Percentiles rank a stretch among this genome's conserved stretches.
These are phyloP conservation scores for Elegia similella DNA, from an alignment of 2,888 invertebrate species.

Conservation along the genomic window DNA sequence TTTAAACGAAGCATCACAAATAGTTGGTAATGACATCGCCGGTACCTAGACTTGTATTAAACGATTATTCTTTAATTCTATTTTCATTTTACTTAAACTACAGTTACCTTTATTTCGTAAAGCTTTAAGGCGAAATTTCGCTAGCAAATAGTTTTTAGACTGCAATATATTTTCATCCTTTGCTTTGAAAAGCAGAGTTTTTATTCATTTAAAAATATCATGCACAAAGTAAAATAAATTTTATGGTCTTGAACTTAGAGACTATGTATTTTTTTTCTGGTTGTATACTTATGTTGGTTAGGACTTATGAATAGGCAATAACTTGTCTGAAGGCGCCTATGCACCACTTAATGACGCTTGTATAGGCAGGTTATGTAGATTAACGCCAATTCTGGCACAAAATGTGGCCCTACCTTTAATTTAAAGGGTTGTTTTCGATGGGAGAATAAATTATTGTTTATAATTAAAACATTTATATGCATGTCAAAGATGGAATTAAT, in stretches of 20 bases:
- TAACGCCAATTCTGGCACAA: slow-evolving; percentile 54
- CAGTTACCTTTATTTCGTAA: not conserved
- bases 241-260: not conserved
- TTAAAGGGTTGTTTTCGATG: not conserved
- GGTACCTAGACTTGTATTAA: slow-evolving; percentile 45
- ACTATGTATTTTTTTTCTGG: not conserved
- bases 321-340: slow-evolving; percentile 59
- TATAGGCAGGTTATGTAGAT: slow-evolving; percentile 62
- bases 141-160: not conserved
- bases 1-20: slow-evolving; percentile 50
- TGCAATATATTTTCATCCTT: not conserved
- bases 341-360: slow-evolving; percentile 64
- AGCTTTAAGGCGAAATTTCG: not conserved
- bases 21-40: slow-evolving; percentile 52
- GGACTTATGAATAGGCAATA: slow-evolving; percentile 62
- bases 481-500: not conserved
- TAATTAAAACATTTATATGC: not conserved
- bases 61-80: slow-evolving; percentile 30
- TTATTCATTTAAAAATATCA: not conserved
- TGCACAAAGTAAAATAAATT: not conserved
- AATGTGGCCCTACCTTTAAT: slow-evolving; percentile 7
- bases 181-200: not conserved
- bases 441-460: not conserved
- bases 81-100: not conserved
- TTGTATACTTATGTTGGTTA: not conserved